Evolutionary conservation across 2,888 invertebrate species (phyloP).

Genomic region (Macrosoma leucophasiata): DNA sequence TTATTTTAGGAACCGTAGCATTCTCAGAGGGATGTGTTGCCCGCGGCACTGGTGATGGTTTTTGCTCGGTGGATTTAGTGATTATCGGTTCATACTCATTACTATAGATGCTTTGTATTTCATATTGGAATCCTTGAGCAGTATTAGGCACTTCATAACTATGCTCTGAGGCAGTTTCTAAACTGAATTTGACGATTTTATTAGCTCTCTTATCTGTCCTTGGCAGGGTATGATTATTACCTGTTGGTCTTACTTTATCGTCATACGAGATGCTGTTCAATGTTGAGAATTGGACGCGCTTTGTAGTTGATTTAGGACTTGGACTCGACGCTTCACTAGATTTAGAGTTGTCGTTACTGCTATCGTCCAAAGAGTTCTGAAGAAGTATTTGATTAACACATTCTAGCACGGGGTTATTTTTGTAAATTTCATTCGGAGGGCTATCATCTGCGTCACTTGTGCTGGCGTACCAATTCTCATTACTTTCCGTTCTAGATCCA

Average conservation of each 20-base stretch:
- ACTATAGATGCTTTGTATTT: constrained; percentile 81
- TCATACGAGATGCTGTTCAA: constrained; percentile 77
- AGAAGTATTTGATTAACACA: constrained; percentile 90
- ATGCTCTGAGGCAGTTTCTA: constrained; percentile 72
- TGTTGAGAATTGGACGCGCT: constrained; percentile 79
- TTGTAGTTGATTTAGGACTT: constrained; percentile 67
- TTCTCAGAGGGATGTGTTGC: constrained; percentile 38
- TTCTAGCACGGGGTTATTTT: constrained; percentile 89
- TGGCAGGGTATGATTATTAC: constrained; percentile 53
- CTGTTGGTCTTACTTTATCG: constrained; percentile 53
- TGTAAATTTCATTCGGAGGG: constrained; percentile 80
- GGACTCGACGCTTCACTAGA: constrained; percentile 67
- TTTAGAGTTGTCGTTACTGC: constrained; percentile 66
- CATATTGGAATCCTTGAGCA: constrained; percentile 69
- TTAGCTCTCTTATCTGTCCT: constrained; percentile 64
- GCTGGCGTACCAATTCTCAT: constrained; percentile 87
- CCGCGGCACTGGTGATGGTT: constrained; percentile 50
- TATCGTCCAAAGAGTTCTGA: constrained; percentile 81
- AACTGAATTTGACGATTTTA: constrained; percentile 70
- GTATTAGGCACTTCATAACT: constrained; percentile 79
- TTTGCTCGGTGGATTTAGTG: constrained; percentile 59
- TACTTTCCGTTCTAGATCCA: constrained; percentile 61
- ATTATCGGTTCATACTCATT: constrained; percentile 84
- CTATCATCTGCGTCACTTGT: constrained; percentile 86
- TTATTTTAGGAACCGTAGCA: constrained; percentile 57